A percentile compares a stretch with the other conserved stretches of the same genome.
These are phyloP conservation scores for Drosophila buzzatii DNA, from an alignment of 2,888 invertebrate genomes.

Conservation along the genomic window DNA sequence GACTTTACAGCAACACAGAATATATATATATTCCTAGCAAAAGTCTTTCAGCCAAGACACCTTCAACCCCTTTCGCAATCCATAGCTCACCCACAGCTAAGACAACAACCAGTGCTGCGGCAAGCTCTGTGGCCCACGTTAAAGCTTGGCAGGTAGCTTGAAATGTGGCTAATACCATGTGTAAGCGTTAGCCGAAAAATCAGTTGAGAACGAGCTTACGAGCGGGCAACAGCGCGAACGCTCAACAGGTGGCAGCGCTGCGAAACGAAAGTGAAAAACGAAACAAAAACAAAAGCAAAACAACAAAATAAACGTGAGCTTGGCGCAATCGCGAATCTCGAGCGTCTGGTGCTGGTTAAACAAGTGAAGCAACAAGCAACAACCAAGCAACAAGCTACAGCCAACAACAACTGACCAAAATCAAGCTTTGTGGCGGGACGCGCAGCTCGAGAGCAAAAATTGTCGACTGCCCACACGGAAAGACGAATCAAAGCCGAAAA, in stretches of 20 bases:
- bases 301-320: slow-evolving; percentile 36
- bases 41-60: neutral
- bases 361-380: slow-evolving; percentile 59
- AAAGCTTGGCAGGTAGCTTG: slow-evolving; percentile 29
- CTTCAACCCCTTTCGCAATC: neutral
- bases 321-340: slow-evolving; percentile 54
- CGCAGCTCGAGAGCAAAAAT: slow-evolving; percentile 22
- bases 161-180: slow-evolving; percentile 26
- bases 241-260: slow-evolving; percentile 63
- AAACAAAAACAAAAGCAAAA: slow-evolving; percentile 22
- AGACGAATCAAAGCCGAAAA: slow-evolving; percentile 31
- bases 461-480: slow-evolving; percentile 49
- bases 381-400: neutral
- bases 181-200: slow-evolving; percentile 32
- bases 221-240: slow-evolving; percentile 65
- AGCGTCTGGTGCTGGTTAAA: slow-evolving; percentile 50
- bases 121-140: slow-evolving; percentile 28
- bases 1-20: neutral
- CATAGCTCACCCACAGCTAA: slow-evolving; percentile 8
- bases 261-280: slow-evolving; percentile 65
- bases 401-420: slow-evolving; percentile 25
- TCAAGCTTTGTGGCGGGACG: slow-evolving; percentile 38
- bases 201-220: slow-evolving; percentile 67
- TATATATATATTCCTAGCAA: too few species aligned
- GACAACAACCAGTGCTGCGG: slow-evolving; percentile 30